Evolutionary conservation across 2,797 vertebrate genomes (phyloP), one percentile per base, ranked within the genome.

Genomic region (Melopsittacus undulatus): DNA sequence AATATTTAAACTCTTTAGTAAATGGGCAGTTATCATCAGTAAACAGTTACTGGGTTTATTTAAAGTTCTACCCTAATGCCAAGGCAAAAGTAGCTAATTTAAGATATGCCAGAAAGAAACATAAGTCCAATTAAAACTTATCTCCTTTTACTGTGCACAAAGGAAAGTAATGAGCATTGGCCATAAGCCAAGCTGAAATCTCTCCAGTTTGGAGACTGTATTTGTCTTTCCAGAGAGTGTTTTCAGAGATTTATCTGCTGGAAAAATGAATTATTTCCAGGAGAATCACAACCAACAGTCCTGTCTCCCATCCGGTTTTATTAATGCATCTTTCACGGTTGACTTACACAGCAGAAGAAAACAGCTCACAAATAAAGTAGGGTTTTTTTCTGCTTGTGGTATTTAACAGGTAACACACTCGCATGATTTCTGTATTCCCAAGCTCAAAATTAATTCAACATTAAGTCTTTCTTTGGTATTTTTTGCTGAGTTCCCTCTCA

Each of bases 251-350:
- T 90, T 92, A 94, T 89, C 85, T 94, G 29, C 89, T 92, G 90
- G 74, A 92, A 96, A 94, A 94, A 95, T 72, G 43, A 93, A 84
- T 93, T 90, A 95, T 92, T 95, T 92, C 82, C 81, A 90, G 52
- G 45, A 83, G 34, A 94, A 83, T 62, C 80, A 81, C 45, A 85
- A 76, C 30, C 17, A 87, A 84, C 67, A 72, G 7, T 29, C 30
- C 23, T 22, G 67, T 32, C 8, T 14, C 9, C 13, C 32, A 24
- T 24, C 23, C n/a, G 5, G 2, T 36, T 40, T 59, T 54, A 13
- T 18, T 6, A 75, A 48, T 14, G 7, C 4, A 34, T 66, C 59
- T 81, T 68, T 64, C 45, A 54, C 12, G 15, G 19, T n/a, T 93
- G 82, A 81, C 43, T 59, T n/a, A 9, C 2, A 54, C 54, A 32